Conservation (phyloP, 1,140 invertebrate genomes). For the Bombus confusus region DNA sequence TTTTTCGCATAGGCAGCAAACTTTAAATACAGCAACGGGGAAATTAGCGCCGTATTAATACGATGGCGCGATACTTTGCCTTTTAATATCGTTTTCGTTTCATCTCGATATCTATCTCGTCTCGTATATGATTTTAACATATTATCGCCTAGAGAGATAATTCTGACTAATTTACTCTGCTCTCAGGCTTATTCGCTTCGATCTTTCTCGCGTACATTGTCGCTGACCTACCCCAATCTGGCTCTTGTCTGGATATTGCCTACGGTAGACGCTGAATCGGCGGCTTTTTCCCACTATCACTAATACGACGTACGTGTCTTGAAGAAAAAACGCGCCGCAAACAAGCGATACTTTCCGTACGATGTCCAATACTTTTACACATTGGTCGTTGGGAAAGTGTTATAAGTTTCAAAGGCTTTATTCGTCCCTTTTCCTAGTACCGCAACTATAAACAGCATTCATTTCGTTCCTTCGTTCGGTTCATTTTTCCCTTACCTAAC, state of each 20-base stretch:
- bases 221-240: not conserved
- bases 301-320: not conserved
- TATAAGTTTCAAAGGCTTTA: too few relatives aligned
- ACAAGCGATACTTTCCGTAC: too few relatives aligned
- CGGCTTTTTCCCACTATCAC: conserved; percentile 3
- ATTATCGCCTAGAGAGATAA: too few relatives aligned
- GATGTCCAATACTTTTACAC: too few relatives aligned
- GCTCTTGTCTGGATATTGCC: not conserved
- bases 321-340: not conserved
- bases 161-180: not conserved
- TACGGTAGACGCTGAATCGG: conserved; percentile 14
- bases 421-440: too few relatives aligned
- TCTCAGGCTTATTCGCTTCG: not conserved
- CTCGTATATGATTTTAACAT: too few relatives aligned
- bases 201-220: not conserved
- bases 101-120: not conserved
- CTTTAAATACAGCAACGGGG: not conserved
- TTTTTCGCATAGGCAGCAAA: not conserved
- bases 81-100: not conserved
- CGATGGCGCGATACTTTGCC: too few relatives aligned
- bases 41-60: not conserved
- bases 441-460: too few relatives aligned
- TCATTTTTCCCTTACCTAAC: too few relatives aligned
- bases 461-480: too few relatives aligned
- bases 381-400: too few relatives aligned